These are phyloP conservation scores for Nyctereutes procyonoides DNA, from an alignment of 2,113 vertebrate genomes.

Conservation along the genomic window DNA sequence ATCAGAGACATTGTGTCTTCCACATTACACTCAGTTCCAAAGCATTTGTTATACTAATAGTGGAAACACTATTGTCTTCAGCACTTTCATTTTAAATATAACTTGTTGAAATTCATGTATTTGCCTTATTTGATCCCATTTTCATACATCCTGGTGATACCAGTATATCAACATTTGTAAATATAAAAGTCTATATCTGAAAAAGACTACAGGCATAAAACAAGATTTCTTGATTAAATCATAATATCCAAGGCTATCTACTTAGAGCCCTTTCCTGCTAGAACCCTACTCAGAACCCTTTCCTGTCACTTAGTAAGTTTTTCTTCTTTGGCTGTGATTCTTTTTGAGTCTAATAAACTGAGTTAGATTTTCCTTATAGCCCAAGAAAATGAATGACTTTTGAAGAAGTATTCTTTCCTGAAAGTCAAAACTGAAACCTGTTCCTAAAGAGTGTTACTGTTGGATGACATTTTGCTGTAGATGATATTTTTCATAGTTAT, in stretches of 20 bases:
- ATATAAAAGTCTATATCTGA: background rate
- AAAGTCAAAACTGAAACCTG: conserved; percentile 22
- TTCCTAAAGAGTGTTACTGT: background rate
- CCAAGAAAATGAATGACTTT: background rate
- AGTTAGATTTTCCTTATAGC: conserved; percentile 4
- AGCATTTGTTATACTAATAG: background rate
- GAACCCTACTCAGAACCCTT: background rate
- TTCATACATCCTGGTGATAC: background rate
- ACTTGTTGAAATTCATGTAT: background rate
- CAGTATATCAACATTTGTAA: background rate
- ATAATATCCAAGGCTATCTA: background rate
- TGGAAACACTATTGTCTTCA: background rate
- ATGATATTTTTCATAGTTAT: background rate
- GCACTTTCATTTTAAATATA: conserved; percentile 38
- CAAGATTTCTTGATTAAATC: background rate
- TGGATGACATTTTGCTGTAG: background rate
- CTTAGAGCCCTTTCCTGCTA: background rate
- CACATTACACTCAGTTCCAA: background rate
- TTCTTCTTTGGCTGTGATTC: background rate
- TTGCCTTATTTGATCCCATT: background rate
- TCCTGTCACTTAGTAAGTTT: background rate
- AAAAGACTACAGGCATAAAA: background rate
- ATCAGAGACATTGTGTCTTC: background rate
- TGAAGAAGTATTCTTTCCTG: background rate
- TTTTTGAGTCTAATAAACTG: background rate